Evolutionary conservation across 1,140 invertebrate genomes (phyloP).

Genomic region (Homarus americanus): DNA sequence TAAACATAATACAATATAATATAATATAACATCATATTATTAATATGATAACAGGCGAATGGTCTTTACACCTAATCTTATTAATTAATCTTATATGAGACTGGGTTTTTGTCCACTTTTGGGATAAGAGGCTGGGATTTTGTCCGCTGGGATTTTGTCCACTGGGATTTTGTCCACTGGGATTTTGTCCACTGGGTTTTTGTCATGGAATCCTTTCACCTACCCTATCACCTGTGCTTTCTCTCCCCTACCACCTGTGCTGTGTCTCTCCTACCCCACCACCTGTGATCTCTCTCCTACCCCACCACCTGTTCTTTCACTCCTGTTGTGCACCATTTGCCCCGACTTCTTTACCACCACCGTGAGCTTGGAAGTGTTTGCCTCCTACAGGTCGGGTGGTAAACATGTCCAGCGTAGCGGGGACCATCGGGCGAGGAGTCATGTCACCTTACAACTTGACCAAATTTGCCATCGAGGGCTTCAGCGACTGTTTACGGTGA

Average conservation of each 20-base stretch:
- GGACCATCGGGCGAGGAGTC: not conserved
- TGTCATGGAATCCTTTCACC: too few species aligned
- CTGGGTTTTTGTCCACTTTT: too few species aligned
- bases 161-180: too few species aligned
- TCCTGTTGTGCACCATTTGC: not conserved
- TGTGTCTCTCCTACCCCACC: not conserved
- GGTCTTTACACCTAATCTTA: too few species aligned
- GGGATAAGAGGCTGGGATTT: too few species aligned
- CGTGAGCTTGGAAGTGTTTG: not conserved
- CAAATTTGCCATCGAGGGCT: slow-evolving; percentile 42
- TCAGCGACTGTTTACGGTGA: slow-evolving; percentile 40
- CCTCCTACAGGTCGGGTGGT: slow-evolving; percentile 36
- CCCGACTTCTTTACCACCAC: not conserved
- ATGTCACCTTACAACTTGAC: slow-evolving; percentile 18
- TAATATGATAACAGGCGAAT: too few species aligned
- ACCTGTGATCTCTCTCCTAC: not conserved
- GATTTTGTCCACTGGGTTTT: too few species aligned
- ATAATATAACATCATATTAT: too few species aligned
- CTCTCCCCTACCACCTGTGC: not conserved
- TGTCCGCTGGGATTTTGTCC: too few species aligned
- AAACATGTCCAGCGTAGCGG: slow-evolving; percentile 44
- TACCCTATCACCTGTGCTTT: too few species aligned
- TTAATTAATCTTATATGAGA: too few species aligned
- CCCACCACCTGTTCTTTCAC: not conserved
- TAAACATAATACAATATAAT: too few species aligned